phyloP scores from a whole-genome alignment of 2,797 vertebrate genomes.

The Poecilia picta region DNA sequence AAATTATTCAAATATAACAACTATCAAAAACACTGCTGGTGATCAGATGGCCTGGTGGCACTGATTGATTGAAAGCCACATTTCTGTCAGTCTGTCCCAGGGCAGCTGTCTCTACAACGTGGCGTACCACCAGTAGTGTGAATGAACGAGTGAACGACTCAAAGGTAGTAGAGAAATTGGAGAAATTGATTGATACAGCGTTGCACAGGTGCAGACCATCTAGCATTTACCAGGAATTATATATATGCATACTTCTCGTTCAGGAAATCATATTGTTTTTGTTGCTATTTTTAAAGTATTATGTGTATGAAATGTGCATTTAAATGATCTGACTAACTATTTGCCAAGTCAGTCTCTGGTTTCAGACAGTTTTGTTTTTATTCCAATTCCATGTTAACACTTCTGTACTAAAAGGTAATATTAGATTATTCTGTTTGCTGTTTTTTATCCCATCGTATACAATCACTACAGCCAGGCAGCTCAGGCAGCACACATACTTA shows the following conservation, averaged over 20 bases:
- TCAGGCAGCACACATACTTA: background rate
- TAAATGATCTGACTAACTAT: background rate
- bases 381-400: background rate
- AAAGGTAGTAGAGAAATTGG: no score
- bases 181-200: no score
- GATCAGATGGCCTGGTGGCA: no score
- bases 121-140: no score
- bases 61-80: no score
- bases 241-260: background rate
- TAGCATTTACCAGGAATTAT: background rate
- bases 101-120: no score
- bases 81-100: no score
- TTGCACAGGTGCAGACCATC: no score
- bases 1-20: no score
- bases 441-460: background rate
- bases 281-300: background rate
- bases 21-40: no score
- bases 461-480: background rate
- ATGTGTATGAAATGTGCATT: background rate
- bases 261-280: background rate
- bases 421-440: background rate
- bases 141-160: no score
- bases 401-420: background rate
- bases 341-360: background rate
- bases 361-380: background rate